Percentiles rank a stretch among this genome's conserved stretches.
Evolutionary conservation across 1,140 invertebrate genomes (phyloP).

Genomic region (Cecropterus lyciades): DNA sequence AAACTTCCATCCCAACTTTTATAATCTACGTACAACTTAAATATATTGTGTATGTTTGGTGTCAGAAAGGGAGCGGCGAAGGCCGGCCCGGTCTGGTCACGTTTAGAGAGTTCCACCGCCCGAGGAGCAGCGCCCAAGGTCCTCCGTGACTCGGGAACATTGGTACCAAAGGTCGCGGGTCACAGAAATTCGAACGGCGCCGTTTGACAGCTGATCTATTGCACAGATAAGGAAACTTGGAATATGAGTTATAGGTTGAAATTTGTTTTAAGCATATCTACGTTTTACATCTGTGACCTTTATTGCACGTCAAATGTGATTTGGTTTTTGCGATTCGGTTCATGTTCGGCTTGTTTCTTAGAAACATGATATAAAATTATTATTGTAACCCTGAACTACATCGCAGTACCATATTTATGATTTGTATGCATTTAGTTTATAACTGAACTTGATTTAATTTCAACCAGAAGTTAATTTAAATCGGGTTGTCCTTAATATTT

Average conservation of each 20-base stretch:
- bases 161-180: constrained; percentile 60
- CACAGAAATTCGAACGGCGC: constrained; percentile 48
- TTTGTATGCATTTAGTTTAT: too few species aligned
- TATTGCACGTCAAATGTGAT: constrained; percentile 5
- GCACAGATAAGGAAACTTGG: constrained; percentile 22
- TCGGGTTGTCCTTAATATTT: too few species aligned
- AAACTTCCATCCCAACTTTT: too few species aligned
- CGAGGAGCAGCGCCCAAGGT: constrained; percentile 57
- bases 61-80: constrained; percentile 33
- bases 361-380: neutral
- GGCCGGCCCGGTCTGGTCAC: constrained; percentile 44
- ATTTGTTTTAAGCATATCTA: constrained; percentile 27
- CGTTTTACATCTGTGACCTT: neutral
- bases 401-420: too few species aligned
- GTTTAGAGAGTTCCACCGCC: constrained; percentile 48
- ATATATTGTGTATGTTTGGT: neutral
- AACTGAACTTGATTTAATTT: too few species aligned
- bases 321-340: neutral
- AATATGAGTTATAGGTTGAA: constrained; percentile 27
- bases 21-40: too few species aligned
- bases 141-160: constrained; percentile 55
- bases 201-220: constrained; percentile 31
- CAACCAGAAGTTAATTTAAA: too few species aligned
- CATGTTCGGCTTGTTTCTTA: neutral
- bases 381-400: neutral